Percentiles rank a stretch among this genome's conserved stretches.
phyloP scores from a whole-genome alignment of 2,888 invertebrate genomes.

The Brenthis ino region DNA sequence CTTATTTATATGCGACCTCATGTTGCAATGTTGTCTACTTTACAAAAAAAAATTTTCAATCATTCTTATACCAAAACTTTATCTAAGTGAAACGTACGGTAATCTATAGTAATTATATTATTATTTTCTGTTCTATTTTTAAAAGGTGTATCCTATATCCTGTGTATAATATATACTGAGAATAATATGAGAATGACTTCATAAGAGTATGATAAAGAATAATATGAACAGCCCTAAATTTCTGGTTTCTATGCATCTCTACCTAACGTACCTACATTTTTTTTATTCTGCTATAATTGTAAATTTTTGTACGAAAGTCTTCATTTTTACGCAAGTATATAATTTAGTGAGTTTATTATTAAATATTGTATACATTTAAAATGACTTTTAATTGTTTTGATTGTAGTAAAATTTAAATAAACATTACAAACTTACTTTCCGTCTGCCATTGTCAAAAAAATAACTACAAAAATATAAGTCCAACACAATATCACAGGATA shows the following conservation, averaged over 20 bases:
- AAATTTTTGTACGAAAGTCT: no score
- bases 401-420: not conserved
- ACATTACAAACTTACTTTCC: constrained; percentile 61
- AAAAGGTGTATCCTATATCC: no score
- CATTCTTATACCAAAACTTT: no score
- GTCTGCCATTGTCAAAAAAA: constrained; percentile 55
- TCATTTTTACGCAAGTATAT: no score
- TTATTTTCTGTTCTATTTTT: no score
- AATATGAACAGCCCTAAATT: constrained; percentile 16
- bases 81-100: no score
- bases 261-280: constrained; percentile 19
- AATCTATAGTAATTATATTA: no score
- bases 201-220: constrained; percentile 15
- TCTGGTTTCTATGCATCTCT: constrained; percentile 15
- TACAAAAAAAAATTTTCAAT: no score
- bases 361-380: not conserved
- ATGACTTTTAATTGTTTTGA: not conserved
- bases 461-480: constrained; percentile 37
- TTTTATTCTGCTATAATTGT: constrained; percentile 4
- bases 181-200: not conserved
- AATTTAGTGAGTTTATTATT: no score
- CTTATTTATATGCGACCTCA: constrained; percentile 14
- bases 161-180: no score
- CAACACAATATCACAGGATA: constrained; percentile 61
- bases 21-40: not conserved